Percentiles rank a stretch among this genome's conserved stretches.
These are phyloP conservation scores for Nasonia longicornis DNA, from an alignment of 1,140 invertebrate species.

Conservation along the genomic window DNA sequence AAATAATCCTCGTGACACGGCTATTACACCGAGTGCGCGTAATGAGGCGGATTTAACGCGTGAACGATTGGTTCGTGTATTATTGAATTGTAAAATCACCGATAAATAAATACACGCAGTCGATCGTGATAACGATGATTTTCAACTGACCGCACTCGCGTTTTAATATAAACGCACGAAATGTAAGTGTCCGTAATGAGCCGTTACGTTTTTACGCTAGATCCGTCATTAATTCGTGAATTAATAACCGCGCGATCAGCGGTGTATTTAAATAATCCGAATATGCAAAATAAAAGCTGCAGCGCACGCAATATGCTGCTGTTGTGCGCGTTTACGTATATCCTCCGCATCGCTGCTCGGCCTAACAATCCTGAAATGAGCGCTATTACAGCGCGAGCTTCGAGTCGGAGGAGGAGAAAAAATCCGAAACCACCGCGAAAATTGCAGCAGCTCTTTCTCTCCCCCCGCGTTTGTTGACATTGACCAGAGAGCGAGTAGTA, in stretches of 20 bases:
- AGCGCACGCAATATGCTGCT: not conserved
- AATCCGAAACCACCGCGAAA: not conserved
- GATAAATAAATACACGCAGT: not conserved
- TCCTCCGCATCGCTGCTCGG: not conserved
- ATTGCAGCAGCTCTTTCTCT: not conserved
- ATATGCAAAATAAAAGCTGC: not conserved
- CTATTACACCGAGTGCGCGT: too few relatives aligned
- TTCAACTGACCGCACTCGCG: not conserved
- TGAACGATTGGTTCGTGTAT: too few relatives aligned
- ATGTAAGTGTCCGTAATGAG: not conserved
- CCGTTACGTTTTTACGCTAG: constrained; percentile 3
- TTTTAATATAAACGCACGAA: not conserved
- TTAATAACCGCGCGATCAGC: not conserved
- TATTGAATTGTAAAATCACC: not conserved
- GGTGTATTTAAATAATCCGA: not conserved
- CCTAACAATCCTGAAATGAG: not conserved
- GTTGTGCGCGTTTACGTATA: not conserved
- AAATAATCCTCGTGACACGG: too few relatives aligned
- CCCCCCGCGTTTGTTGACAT: not conserved
- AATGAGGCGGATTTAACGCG: too few relatives aligned
- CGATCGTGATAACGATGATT: not conserved
- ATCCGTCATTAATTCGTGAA: not conserved
- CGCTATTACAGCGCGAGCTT: constrained; percentile 6
- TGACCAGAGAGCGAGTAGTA: not conserved
- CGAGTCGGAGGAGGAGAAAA: not conserved